Percentiles rank a stretch among this genome's conserved stretches.
Conservation (phyloP, 2,113 vertebrate species). For the Erythrocercus mccallii region DNA sequence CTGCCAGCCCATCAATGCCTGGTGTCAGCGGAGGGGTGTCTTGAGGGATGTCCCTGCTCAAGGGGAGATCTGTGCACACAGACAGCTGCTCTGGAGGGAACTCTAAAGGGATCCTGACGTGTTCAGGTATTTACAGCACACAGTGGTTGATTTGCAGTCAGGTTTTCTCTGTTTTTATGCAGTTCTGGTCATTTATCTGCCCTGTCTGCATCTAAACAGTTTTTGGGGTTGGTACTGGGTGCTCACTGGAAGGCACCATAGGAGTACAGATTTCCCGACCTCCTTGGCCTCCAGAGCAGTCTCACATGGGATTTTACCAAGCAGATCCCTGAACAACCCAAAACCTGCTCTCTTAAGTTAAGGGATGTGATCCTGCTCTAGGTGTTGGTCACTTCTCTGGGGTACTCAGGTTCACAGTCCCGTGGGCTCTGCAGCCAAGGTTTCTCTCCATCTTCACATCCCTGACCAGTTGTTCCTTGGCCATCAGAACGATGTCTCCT, state of each 20-base stretch:
- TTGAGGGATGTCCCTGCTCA: not conserved
- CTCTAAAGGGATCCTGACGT: not conserved
- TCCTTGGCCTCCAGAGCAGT: not conserved
- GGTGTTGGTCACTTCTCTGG: not conserved
- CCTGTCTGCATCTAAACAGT: not conserved
- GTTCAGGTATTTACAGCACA: not conserved
- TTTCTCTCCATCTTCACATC: not conserved
- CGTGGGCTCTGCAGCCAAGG: not conserved
- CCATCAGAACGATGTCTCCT: no score
- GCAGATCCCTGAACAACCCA: not conserved
- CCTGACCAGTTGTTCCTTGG: not conserved
- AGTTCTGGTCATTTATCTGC: not conserved
- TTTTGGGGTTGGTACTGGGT: not conserved
- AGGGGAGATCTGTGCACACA: not conserved
- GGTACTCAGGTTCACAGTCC: not conserved
- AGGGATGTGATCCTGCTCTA: not conserved
- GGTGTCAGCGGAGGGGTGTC: not conserved
- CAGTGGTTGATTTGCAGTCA: not conserved
- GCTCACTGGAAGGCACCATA: not conserved
- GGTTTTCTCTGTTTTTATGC: not conserved
- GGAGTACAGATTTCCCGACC: not conserved
- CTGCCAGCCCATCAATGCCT: not conserved
- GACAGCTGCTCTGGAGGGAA: not conserved
- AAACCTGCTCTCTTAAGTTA: not conserved
- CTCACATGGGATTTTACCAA: not conserved